phyloP scores from a whole-genome alignment of 2,797 vertebrate species.

The Pangasius macronema region DNA sequence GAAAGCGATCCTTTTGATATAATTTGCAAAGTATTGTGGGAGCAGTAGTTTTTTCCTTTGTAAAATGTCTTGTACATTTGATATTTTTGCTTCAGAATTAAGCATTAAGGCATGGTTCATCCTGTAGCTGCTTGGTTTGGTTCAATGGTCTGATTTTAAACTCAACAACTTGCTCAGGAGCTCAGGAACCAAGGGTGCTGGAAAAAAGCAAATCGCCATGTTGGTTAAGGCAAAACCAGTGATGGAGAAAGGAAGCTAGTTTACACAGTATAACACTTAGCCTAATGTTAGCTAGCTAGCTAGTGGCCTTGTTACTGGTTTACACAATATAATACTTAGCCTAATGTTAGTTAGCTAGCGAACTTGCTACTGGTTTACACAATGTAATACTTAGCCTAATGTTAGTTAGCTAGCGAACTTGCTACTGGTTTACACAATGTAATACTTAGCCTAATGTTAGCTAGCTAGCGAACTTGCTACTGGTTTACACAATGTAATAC shows the following conservation, averaged over 20 bases:
- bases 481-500: background rate
- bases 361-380: background rate
- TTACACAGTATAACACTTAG: background rate
- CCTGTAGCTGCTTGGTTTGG: background rate
- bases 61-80: background rate
- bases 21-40: too few relatives aligned
- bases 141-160: background rate
- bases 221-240: background rate
- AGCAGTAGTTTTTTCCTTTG: too few relatives aligned
- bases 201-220: background rate
- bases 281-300: background rate
- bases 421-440: background rate
- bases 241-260: background rate
- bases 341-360: background rate
- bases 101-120: background rate
- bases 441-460: background rate
- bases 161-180: too few relatives aligned
- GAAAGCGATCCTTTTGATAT: background rate
- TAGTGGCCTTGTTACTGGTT: background rate
- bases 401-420: background rate
- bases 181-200: background rate
- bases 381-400: background rate
- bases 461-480: background rate
- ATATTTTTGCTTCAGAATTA: background rate
- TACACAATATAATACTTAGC: background rate